Evolutionary conservation across 2,888 invertebrate genomes (phyloP), one percentile per base, ranked within the genome.

Genomic region (Polyommatus icarus): DNA sequence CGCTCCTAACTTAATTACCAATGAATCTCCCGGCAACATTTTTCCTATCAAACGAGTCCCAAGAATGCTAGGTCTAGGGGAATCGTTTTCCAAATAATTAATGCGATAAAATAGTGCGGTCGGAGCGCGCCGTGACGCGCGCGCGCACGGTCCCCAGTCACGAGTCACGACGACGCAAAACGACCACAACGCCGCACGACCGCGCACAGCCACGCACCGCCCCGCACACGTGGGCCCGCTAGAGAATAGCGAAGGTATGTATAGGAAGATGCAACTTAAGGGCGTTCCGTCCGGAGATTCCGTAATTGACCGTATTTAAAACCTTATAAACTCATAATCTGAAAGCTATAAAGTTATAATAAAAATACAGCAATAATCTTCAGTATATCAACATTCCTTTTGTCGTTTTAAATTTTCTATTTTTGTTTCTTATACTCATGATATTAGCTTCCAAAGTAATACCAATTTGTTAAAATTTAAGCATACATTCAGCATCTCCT

Each of bases 61-160:
- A 87, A 86, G 90, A 90, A 91, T 90, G 89, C 86, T 84, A 84
- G 85, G 86, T 87, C 86, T 87, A 87, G 88, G 89, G 88, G 92
- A 91, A 91, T 90, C 91, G 91, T 92, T 92, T 90, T 92, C 88
- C 89, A 92, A 93, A 93, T 93, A 93, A 93, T 93, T 92, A 93
- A 93, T 93, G 92, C 92, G 93, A 94, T 94, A 93, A 93, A 93
- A 93, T 91, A 91, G 93, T 91, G 92, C 90, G 89, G 86, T 86
- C 83, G 87, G 85, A 87, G 87, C 84, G 80, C 90, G 91, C 91
- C 93, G 93, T 93, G 93, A 93, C 92, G 91, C 88, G 91, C 90
- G 90, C 90, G 91, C 90, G 89, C 89, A 85, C 89, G 89, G 92
- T 92, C 93, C 92, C 93, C 93, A 93, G 92, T 92, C 93, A 92